Evolutionary conservation across 2,888 invertebrate species (phyloP).

Genomic region (Nomada hirtipes): DNA sequence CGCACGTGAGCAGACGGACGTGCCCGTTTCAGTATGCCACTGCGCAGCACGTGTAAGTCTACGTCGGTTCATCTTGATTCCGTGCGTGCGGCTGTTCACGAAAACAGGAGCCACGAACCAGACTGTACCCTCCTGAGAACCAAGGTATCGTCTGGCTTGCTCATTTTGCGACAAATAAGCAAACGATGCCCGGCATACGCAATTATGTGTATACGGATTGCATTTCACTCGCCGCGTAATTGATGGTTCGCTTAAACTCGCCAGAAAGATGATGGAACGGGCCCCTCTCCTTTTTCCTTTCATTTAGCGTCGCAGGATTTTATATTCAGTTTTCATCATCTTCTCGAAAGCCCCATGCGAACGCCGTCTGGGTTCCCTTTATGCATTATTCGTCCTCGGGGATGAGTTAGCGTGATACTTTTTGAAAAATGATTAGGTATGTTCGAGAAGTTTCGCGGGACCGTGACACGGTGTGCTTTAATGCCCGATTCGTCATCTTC

Average conservation of each 20-base stretch:
- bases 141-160: slow-evolving; percentile 23
- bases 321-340: slow-evolving; percentile 55
- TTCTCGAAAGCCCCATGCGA: slow-evolving; percentile 31
- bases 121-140: slow-evolving; percentile 53
- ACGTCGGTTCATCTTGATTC: slow-evolving; percentile 68
- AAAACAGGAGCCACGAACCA: slow-evolving; percentile 60
- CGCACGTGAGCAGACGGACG: slow-evolving; percentile 63
- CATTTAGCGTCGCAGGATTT: neutral
- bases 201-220: neutral
- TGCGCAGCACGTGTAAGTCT: slow-evolving; percentile 65
- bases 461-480: slow-evolving; percentile 6
- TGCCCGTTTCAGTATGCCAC: slow-evolving; percentile 54
- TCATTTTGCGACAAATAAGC: slow-evolving; percentile 41
- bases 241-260: neutral
- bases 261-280: neutral
- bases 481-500: neutral
- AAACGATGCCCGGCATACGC: slow-evolving; percentile 25
- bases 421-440: slow-evolving; percentile 16
- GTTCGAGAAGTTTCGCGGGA: slow-evolving; percentile 23
- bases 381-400: slow-evolving; percentile 50
- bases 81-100: slow-evolving; percentile 55
- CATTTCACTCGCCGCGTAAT: too few species aligned
- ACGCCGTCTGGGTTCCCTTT: slow-evolving; percentile 22
- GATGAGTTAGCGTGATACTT: slow-evolving; percentile 22
- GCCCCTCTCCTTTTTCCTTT: neutral